These are phyloP conservation scores for silkworm (Bombyx mori) DNA, from an alignment of 1,140 invertebrate species.

Conservation along the genomic window ASM3026992v2 NC_085131.1:3880001-3880500, in stretches of 20 bases:
- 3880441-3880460: constrained; percentile 11
- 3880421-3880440: not conserved
- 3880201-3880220: constrained; percentile 38
- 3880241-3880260: constrained; percentile 45
- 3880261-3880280: constrained; percentile 60
- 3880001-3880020: constrained; percentile 64
- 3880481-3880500: constrained; percentile 28
- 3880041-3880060: constrained; percentile 64
- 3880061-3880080: constrained; percentile 63
- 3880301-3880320: too few species aligned
- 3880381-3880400: not conserved
- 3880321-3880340: too few species aligned
- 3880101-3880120: constrained; percentile 33
- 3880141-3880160: constrained; percentile 63
- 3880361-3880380: not conserved
- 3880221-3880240: constrained; percentile 60
- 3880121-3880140: constrained; percentile 43
- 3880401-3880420: not conserved
- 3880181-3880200: constrained; percentile 26
- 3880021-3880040: constrained; percentile 67
- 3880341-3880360: constrained; percentile 21
- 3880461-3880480: constrained; percentile 25
- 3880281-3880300: constrained; percentile 17
- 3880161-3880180: constrained; percentile 35
- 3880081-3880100: constrained; percentile 66